A percentile compares a stretch with the other conserved stretches of the same genome.
Evolutionary conservation across 2,888 invertebrate genomes (phyloP).

Genomic region (Ichneumoninae sp.): DNA sequence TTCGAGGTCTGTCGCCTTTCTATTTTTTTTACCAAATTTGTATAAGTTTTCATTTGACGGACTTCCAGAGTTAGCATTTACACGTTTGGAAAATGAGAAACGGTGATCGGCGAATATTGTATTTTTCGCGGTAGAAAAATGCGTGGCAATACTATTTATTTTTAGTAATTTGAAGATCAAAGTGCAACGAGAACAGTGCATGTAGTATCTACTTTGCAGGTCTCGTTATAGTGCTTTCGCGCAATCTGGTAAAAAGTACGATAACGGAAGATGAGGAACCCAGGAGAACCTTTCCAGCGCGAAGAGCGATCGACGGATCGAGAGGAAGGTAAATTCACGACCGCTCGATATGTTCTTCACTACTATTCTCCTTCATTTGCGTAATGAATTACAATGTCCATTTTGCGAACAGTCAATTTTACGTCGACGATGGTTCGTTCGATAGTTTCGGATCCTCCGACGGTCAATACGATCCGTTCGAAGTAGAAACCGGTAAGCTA

Average conservation of each 20-base stretch:
- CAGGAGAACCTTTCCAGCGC: conserved; percentile 76
- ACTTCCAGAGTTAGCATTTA: not conserved
- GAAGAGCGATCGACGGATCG: conserved; percentile 82
- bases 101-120: not conserved
- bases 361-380: not conserved
- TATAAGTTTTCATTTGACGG: not conserved
- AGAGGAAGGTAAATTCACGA: conserved; percentile 79
- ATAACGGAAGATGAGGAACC: conserved; percentile 73
- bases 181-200: not conserved
- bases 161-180: not conserved
- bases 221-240: conserved; percentile 77
- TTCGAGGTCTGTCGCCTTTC: not conserved
- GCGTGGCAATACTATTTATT: not conserved
- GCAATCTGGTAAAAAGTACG: conserved; percentile 73
- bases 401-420: conserved; percentile 77
- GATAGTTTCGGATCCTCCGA: conserved; percentile 79
- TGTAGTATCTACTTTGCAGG: conserved; percentile 64
- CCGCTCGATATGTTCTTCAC: not conserved
- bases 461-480: conserved; percentile 80
- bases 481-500: conserved; percentile 81
- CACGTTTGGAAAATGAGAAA: not conserved
- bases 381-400: conserved; percentile 1
- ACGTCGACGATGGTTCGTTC: conserved; percentile 78
- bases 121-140: not conserved
- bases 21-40: not conserved